A percentile compares a stretch with the other conserved stretches of the same genome.
Conservation (phyloP, 1,140 invertebrate species). For the Drosophila equinoxialis region DNA sequence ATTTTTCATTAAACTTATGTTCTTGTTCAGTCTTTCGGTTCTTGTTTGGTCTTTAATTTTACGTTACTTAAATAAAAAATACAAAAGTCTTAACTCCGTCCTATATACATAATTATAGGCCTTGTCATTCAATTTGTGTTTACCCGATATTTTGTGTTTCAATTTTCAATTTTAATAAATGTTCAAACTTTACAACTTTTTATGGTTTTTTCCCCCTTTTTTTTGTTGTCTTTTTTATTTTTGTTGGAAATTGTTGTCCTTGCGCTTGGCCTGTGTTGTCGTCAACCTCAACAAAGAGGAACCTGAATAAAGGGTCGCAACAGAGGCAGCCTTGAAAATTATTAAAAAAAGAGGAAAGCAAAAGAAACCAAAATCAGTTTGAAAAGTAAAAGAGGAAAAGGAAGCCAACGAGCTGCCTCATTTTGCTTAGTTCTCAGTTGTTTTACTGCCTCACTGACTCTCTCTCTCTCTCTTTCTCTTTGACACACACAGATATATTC, state of each 20-base stretch:
- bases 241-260: constrained; percentile 3
- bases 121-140: neutral
- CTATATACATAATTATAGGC: neutral
- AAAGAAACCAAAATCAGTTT: constrained; percentile 6
- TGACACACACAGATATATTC: neutral
- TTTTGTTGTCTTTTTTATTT: neutral
- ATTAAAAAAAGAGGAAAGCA: neutral
- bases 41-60: neutral
- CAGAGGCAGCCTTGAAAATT: constrained; percentile 11
- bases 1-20: too few species aligned
- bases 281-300: constrained; percentile 18
- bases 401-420: constrained; percentile 14
- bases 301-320: constrained; percentile 14
- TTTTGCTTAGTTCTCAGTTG: neutral
- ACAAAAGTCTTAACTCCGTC: neutral
- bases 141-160: neutral
- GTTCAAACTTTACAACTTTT: constrained; percentile 2
- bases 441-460: too few species aligned
- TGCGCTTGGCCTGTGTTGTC: constrained; percentile 1
- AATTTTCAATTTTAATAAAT: constrained; percentile 11
- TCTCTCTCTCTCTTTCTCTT: neutral
- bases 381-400: constrained; percentile 5
- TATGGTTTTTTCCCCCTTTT: neutral
- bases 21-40: too few species aligned
- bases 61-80: neutral